phyloP scores from a whole-genome alignment of 2,797 vertebrate genomes.

The Cyprinodon diabolis region DNA sequence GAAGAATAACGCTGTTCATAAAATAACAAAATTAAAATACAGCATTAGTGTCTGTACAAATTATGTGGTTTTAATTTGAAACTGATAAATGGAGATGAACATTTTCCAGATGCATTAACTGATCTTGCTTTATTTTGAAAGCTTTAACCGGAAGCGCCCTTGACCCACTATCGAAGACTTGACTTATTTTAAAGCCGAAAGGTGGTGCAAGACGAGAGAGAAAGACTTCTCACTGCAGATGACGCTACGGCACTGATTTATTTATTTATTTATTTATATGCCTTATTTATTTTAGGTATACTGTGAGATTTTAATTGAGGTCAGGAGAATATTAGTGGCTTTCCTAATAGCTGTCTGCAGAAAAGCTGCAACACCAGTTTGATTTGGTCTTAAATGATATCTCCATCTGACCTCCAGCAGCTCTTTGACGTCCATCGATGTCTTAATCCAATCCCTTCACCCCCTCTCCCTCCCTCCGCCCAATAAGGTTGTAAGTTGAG shows the following conservation, averaged over 20 bases:
- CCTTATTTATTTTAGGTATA: constrained; percentile 3
- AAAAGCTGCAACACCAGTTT: constrained; percentile 26
- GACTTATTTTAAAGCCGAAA: constrained; percentile 51
- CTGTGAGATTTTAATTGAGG: neutral
- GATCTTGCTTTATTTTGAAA: constrained; percentile 53
- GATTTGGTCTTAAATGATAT: constrained; percentile 26
- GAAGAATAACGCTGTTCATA: too few relatives aligned
- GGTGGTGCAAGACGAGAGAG: constrained; percentile 80
- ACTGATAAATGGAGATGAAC: neutral
- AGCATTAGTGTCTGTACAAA: too few relatives aligned
- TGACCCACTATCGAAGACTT: neutral
- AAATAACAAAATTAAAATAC: too few relatives aligned
- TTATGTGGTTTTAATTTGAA: neutral
- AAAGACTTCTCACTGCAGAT: constrained; percentile 79
- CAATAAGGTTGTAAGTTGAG: constrained; percentile 32
- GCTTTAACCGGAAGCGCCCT: constrained; percentile 8
- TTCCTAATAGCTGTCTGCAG: constrained; percentile 5
- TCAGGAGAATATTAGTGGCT: neutral
- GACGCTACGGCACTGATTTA: constrained; percentile 76
- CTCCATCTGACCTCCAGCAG: constrained; percentile 37
- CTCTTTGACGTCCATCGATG: constrained; percentile 28
- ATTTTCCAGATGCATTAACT: neutral
- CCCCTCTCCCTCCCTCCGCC: neutral
- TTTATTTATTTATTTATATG: constrained; percentile 68
- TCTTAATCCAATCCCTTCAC: constrained; percentile 18